These are phyloP conservation scores for Megalonaias nervosa DNA, from an alignment of 1,140 invertebrate genomes.

Conservation along the genomic window DNA sequence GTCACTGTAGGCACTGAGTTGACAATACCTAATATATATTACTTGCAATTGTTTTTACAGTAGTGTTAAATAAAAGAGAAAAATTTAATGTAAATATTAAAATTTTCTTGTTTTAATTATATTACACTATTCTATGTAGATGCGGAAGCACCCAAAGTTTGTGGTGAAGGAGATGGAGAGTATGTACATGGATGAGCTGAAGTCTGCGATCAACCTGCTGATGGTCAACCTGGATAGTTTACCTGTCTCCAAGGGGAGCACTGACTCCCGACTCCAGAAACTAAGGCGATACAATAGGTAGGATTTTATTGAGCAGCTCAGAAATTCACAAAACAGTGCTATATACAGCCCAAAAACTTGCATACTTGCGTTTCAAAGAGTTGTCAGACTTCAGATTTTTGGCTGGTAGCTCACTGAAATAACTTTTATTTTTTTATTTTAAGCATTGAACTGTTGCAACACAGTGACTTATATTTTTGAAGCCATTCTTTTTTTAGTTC, in stretches of 20 bases:
- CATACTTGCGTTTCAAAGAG: background rate
- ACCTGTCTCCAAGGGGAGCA: slow-evolving; percentile 94
- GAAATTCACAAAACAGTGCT: background rate
- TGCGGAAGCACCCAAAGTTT: slow-evolving; percentile 99
- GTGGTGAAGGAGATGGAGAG: slow-evolving; percentile 99
- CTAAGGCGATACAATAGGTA: slow-evolving; percentile 97
- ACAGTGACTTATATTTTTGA: too few species aligned
- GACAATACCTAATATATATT: too few species aligned
- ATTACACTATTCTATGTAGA: slow-evolving; percentile 70
- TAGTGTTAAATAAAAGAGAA: too few species aligned
- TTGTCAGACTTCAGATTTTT: background rate
- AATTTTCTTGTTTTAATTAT: too few species aligned
- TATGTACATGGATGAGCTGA: slow-evolving; percentile 98
- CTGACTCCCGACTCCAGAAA: slow-evolving; percentile 91
- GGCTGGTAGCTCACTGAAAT: too few species aligned
- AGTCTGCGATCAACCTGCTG: slow-evolving; percentile 96
- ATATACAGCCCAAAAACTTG: background rate
- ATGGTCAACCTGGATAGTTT: slow-evolving; percentile 99
- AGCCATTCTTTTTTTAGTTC: too few species aligned
- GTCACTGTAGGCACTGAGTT: too few species aligned
- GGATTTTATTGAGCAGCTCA: slow-evolving; percentile 36
- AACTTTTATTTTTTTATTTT: too few species aligned
- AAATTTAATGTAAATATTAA: too few species aligned
- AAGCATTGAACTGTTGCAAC: too few species aligned
- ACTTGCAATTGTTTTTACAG: too few species aligned